Base-by-base conservation (phyloP, 1,140 invertebrate species). In the Planococcus citri region DNA sequence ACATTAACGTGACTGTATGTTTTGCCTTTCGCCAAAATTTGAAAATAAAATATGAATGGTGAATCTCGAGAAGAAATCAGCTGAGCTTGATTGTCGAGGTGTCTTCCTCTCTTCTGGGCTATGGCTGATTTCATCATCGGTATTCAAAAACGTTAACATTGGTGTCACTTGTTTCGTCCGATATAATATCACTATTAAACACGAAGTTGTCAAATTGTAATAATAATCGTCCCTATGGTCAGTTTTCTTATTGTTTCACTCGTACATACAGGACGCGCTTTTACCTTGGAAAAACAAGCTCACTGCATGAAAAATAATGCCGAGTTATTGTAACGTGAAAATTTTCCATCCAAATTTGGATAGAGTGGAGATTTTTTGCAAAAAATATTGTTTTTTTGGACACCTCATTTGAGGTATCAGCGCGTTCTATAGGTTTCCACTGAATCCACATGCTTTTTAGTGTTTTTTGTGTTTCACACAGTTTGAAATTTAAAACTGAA, bases 161-260 rank as follows among this genome's bases (percentile, higher is more conserved):
- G 41, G 41, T 51, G 41, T 51, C 41, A 51, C 41, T 51, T 51
- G 41, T 51, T n/a, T 51, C 41, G 41, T 51, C n/a, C 41, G 41
- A 51, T n/a, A n/a, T 51, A 51, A 51, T 51, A 51, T 51, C 29
- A 33, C n/a, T 51, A 51, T 51, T 51, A 51, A 51, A 51, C 6
- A 20, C 17, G n/a, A 51, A 51, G 6, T 51, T 51, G 41, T 51
- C 41, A n/a, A 51, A 51, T 51, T 51, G 41, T 51, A 51, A 51
- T 51, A 51, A 51, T 51, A 51, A n/a, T 51, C n/a, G 41, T 51
- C 41, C 3, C 41, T 12, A 33, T 12, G 29, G 29, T 33, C 29
- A 33, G 29, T 33, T 33, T 33, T 33, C n/a, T n/a, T n/a, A n/a
- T n/a, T n/a, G n/a, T n/a, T n/a, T n/a, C n/a, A n/a, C n/a, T n/a